Evolutionary conservation across 2,797 vertebrate species (phyloP), one percentile per base, ranked within the genome.

Genomic region (Etheostoma nigrum): DNA sequence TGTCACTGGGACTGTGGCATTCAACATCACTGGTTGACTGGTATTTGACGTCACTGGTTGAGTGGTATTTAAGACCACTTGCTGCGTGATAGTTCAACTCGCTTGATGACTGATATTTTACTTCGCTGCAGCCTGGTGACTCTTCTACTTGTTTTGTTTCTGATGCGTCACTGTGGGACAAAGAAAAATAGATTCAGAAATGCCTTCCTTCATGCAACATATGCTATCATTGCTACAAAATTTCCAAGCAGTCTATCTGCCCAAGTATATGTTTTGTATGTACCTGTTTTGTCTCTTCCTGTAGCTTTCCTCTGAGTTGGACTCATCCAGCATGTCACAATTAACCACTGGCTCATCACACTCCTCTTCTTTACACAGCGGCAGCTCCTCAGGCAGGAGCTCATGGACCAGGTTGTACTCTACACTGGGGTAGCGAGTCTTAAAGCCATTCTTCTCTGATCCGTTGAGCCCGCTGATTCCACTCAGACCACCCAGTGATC

Each of bases 341-440:
- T 96, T 97, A 76, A 95, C 92, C 68, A 97, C 96, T 77, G 74
- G 72, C 93, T 82, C 91, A 45, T 83, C 68, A 0, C 44, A 81
- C 9, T 84, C 88, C 58, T 88, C 90, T 21, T 92, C 93, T 82
- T 90, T 92, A 48, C 88, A 90, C 63, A 87, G 90, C 2, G 76
- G 79, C 61, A 95, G 79, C 48, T 97, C 95, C 67, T 97, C 97
- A 0, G 96, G 95, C 86, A 95, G 96, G 66, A 97, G 92, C 92
- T 97, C 98, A 18, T 97, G 97, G 72, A 98, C 97, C 87, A 99
- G 95, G 94, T 99, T 99, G 91, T 97, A 99, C 95, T 99, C 98
- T 95, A 97, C 95, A 10, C 96, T 93, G 0, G 97, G 94, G 89
- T 97, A 98, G 71, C 96, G 96, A 81, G 95, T 92, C 94, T 97